Evolutionary conservation across 2,797 vertebrate species (phyloP).

Genomic region (Halcyon leucocephala): DNA sequence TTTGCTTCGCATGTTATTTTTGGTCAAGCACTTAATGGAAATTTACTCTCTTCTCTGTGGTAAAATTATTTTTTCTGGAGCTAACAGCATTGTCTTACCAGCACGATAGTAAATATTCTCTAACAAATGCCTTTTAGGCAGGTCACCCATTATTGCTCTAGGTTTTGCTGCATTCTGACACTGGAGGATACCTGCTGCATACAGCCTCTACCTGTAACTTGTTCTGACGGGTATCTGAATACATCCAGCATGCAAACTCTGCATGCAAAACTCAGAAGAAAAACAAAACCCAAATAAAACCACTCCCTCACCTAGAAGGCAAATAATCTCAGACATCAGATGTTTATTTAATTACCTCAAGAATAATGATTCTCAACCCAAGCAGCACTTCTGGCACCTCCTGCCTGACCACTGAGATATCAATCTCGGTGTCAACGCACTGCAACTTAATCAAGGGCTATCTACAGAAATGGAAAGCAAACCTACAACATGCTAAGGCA

Average conservation of each 20-base stretch:
- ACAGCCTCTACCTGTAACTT: not conserved
- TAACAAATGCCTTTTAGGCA: not conserved
- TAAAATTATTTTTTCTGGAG: not conserved
- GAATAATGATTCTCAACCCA: not conserved
- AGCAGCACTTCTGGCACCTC: not conserved
- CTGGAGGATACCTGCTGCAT: not conserved
- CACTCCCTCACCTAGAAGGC: not conserved
- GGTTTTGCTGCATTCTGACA: not conserved
- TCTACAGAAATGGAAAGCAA: fast-evolving
- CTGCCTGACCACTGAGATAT: not conserved
- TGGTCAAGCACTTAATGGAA: not conserved
- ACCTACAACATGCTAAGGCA: not conserved
- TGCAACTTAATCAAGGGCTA: not conserved
- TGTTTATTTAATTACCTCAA: not conserved
- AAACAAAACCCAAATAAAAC: not conserved
- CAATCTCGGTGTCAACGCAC: not conserved
- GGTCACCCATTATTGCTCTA: not conserved
- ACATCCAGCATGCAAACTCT: not conserved
- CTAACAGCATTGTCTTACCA: not conserved
- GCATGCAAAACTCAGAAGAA: not conserved
- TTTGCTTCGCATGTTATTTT: not conserved
- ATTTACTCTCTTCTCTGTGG: not conserved
- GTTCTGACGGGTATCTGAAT: not conserved
- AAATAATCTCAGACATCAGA: not conserved
- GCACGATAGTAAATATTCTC: not conserved